Conservation (phyloP, 2,888 invertebrate species). For the Cataglyphis livida region DNA sequence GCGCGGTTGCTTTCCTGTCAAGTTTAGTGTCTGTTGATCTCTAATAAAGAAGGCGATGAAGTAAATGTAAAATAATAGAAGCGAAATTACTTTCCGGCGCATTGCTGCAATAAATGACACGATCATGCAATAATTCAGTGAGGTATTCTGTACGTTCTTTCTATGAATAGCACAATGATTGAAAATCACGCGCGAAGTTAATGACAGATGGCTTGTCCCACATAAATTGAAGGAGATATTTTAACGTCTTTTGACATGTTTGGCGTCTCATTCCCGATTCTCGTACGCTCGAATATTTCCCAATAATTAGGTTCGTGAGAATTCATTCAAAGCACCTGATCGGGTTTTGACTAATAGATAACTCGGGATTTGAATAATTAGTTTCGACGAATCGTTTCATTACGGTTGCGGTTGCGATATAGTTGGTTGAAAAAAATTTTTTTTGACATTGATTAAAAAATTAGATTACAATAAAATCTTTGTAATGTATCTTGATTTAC, state of each 20-base stretch:
- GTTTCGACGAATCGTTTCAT: background rate
- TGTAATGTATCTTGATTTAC: background rate
- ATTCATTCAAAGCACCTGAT: conserved; percentile 4
- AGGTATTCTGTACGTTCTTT: background rate
- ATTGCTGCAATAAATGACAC: background rate
- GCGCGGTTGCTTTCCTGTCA: background rate
- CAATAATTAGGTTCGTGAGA: conserved; percentile 34
- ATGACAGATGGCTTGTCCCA: conserved; percentile 5
- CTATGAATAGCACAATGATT: background rate
- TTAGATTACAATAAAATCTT: background rate
- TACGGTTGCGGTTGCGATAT: background rate
- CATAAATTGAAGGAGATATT: conserved; percentile 36
- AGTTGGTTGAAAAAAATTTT: background rate
- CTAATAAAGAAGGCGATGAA: background rate
- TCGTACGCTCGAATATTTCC: conserved; percentile 31
- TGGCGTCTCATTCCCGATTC: background rate
- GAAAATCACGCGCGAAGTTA: conserved; percentile 11
- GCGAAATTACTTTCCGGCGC: background rate
- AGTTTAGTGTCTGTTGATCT: background rate
- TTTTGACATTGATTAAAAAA: background rate
- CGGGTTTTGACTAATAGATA: conserved; percentile 1
- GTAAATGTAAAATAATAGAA: background rate
- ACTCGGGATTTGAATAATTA: conserved; percentile 22
- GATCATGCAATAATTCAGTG: background rate
- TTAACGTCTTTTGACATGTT: background rate